Conservation (phyloP, 1,140 invertebrate species). For the Reticulitermes speratus region DNA sequence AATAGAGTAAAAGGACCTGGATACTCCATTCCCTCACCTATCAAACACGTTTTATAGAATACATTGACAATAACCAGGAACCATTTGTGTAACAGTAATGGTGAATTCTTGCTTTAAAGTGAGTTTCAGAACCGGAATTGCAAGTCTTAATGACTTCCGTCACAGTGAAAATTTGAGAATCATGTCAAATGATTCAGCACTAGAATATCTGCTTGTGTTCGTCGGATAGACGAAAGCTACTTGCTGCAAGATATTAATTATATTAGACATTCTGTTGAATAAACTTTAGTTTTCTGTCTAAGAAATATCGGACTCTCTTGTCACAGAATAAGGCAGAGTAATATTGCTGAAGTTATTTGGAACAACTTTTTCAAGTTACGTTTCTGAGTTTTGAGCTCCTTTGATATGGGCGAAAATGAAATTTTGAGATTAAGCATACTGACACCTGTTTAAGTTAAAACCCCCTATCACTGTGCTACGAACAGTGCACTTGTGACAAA, state of each 20-base stretch:
- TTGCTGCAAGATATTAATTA: not conserved
- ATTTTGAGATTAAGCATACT: not conserved
- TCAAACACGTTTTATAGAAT: no score
- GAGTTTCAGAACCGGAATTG: not conserved
- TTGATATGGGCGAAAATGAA: not conserved
- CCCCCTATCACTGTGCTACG: no score
- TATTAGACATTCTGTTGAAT: not conserved
- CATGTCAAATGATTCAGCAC: not conserved
- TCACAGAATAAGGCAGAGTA: no score
- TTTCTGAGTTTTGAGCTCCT: not conserved
- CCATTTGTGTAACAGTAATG: not conserved
- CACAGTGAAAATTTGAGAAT: not conserved
- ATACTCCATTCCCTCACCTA: no score
- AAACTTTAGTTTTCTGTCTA: no score
- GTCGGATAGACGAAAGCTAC: not conserved
- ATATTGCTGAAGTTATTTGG: not conserved
- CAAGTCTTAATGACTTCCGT: not conserved
- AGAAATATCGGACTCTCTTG: no score
- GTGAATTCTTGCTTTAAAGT: not conserved
- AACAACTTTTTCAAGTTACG: not conserved
- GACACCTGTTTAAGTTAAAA: no score
- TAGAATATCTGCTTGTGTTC: not conserved
- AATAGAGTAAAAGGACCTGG: no score
- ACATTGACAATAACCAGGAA: not conserved
- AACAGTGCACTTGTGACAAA: no score